Evolutionary conservation across 2,888 invertebrate genomes (phyloP).

Genomic region (Empis livida): DNA sequence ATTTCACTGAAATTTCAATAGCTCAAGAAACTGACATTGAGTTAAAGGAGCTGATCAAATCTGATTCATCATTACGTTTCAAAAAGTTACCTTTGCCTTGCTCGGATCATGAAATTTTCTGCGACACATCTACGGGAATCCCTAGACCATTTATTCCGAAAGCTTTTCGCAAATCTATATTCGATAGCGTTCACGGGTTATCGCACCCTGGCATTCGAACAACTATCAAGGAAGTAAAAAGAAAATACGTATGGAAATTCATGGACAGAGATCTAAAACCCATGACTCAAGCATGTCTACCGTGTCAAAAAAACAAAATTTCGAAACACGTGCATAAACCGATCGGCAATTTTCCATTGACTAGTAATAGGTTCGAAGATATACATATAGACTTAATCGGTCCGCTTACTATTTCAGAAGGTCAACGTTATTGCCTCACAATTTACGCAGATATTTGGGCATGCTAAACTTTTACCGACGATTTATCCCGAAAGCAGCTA

Average conservation of each 20-base stretch:
- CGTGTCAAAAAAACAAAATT: background rate
- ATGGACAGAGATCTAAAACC: background rate
- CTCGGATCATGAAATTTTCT: background rate
- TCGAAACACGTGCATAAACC: background rate
- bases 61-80: background rate
- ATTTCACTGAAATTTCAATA: slow-evolving; percentile 4
- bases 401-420: background rate
- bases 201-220: slow-evolving; percentile 14
- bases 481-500: no score
- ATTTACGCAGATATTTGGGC: no score
- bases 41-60: background rate
- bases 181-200: slow-evolving; percentile 9
- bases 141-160: background rate
- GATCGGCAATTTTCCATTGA: background rate
- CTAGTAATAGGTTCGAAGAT: background rate
- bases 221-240: slow-evolving; percentile 3
- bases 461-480: no score
- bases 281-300: background rate
- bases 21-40: background rate
- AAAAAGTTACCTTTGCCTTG: background rate
- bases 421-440: slow-evolving; percentile 21
- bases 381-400: background rate
- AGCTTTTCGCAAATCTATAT: background rate
- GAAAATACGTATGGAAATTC: background rate
- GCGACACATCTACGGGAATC: slow-evolving; percentile 1